Evolutionary conservation across 2,888 invertebrate genomes (phyloP).

Genomic region (Dolichopus griseipennis): DNA sequence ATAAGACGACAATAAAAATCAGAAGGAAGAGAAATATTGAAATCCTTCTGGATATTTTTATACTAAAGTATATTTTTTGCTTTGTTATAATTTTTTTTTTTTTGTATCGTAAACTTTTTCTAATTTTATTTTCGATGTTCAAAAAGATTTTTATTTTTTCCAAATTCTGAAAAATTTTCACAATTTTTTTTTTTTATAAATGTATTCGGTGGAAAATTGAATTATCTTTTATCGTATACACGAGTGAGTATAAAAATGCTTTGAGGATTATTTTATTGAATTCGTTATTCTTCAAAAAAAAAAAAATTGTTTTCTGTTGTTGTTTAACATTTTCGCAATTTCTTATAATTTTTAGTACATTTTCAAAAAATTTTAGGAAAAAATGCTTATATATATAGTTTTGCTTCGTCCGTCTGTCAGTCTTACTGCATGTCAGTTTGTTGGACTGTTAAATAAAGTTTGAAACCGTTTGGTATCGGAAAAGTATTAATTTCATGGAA

Average conservation of each 20-base stretch:
- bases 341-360: background rate
- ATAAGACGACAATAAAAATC: background rate
- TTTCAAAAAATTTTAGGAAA: too few relatives aligned
- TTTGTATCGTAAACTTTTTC: background rate
- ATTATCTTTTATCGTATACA: background rate
- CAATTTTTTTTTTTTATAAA: background rate
- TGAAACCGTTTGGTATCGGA: too few relatives aligned
- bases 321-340: too few relatives aligned
- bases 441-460: too few relatives aligned
- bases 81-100: background rate
- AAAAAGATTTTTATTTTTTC: background rate
- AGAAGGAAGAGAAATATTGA: background rate
- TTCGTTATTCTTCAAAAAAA: background rate
- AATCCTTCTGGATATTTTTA: background rate
- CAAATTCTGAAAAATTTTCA: background rate
- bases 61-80: background rate
- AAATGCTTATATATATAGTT: too few relatives aligned
- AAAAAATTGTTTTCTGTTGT: too few relatives aligned
- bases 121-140: background rate
- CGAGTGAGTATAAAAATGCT: background rate
- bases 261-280: conserved; percentile 3
- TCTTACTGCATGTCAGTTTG: too few relatives aligned
- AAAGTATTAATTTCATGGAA: too few relatives aligned
- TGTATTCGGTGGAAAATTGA: background rate
- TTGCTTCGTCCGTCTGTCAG: too few relatives aligned